Percentiles rank a stretch among this genome's conserved stretches.
Conservation (phyloP, 1,140 invertebrate species). For the Thalassaphorura encarpata region DNA sequence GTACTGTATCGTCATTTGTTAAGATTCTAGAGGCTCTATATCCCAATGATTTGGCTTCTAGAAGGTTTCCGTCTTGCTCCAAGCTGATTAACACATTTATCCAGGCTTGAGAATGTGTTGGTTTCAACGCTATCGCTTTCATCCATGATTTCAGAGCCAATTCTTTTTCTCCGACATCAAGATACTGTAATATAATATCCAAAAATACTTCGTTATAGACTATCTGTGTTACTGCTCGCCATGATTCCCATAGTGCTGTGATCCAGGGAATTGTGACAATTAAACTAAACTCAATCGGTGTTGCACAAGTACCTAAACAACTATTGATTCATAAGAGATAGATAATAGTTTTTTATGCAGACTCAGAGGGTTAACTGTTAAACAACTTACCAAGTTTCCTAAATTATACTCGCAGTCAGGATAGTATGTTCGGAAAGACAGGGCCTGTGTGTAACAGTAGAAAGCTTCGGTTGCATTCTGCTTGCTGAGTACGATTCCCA, state of each 20-base stretch:
- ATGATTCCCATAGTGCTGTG: no score
- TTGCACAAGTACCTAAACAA: no score
- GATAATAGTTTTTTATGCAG: no score
- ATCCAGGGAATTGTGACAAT: no score
- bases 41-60: conserved; percentile 58
- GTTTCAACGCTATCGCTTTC: conserved; percentile 64
- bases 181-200: conserved; percentile 44
- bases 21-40: conserved; percentile 55
- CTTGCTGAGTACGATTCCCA: conserved; percentile 78
- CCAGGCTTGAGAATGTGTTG: conserved; percentile 74
- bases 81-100: conserved; percentile 79
- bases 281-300: no score
- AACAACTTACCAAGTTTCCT: conserved; percentile 67
- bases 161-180: conserved; percentile 48
- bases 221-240: no score
- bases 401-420: conserved; percentile 91
- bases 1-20: conserved; percentile 58
- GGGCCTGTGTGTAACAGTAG: conserved; percentile 64
- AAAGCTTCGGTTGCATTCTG: conserved; percentile 63
- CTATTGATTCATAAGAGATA: no score
- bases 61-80: conserved; percentile 64
- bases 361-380: not conserved
- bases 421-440: conserved; percentile 65
- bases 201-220: not conserved
- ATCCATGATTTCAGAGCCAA: conserved; percentile 61